Base-by-base conservation (phyloP, 1,140 invertebrate genomes). In the Sarcophaga peregrina region DNA sequence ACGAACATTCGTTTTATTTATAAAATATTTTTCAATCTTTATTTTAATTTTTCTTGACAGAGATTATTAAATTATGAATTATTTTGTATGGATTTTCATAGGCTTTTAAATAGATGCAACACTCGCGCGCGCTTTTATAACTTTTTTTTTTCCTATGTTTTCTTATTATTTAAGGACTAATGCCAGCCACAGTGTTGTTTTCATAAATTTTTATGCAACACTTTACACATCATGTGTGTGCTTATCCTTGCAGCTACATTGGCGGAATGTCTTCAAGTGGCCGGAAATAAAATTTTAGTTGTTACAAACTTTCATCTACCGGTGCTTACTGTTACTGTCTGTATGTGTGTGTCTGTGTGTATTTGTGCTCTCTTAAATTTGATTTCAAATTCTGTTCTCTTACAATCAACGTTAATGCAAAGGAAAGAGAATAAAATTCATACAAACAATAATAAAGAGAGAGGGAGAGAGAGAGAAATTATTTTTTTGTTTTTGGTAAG, bases 251-350 rank as follows among this genome's bases (percentile, higher is more conserved):
- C 81, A 50, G 20, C 82, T 72, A 82, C 83, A 62, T 84, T 80
- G 72, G 78, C 83, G 82, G 75, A 84, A 82, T 84, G 83, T 83
- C 47, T 78, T 83, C 74, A 82, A 80, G 83, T 81, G 81, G 74
- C 81, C 62, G 81, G 58, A 82, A 82, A 81, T 37, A 62, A n/a
- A 81, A 81, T 46, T 81, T 62, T 78, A 20, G 17, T 68, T 68
- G 62, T 68, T 8, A 68, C 75, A 48, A 48, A 78, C 75, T 50
- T 78, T 47, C 50, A 78, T 17, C 75, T 52, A 78, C 75, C 75
- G 75, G 75, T 75, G 37, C 15, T 48, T 8, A 37, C 74, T 75
- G 74, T 75, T 13, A 62, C 0, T 68, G 17, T 20, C 7, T 68
- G 17, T 68, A n/a, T 68, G 10, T 68, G n/a, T n/a, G 5, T 68